Evolutionary conservation across 2,797 vertebrate genomes (phyloP), one percentile per base, ranked within the genome.

Genomic region (Cossypha caffra): DNA sequence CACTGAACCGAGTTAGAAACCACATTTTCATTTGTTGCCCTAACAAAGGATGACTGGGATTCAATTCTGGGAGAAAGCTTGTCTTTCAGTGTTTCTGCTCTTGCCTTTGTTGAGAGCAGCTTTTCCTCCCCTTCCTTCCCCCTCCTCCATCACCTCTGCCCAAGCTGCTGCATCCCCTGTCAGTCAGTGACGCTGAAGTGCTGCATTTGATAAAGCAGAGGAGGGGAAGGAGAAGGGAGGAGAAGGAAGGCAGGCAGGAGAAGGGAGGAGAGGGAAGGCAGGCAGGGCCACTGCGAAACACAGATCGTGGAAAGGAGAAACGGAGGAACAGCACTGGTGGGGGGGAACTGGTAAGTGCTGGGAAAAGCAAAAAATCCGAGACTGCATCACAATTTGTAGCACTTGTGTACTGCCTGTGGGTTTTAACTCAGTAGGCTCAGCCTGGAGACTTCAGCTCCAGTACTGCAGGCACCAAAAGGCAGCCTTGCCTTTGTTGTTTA

Each of bases 81-180:
- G 2, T 55, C 57, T 85, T 90, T n/a, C 74, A 75, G 40, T 35
- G 55, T 72, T 88, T 75, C 47, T 94, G 85, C 73, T 31, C n/a
- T 43, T 43, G 90, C 58, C 84, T 91, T 63, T 81, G 88, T 72
- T 11, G 6, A 76, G 11, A 66, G 33, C 57, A 95, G 90, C 51
- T 83, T 75, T 83, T 88, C 28, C 33, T 90, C 88, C 82, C 74
- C 79, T 64, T 87, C 76, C 50, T 78, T 71, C 42, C 57, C 29
- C n/a, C 40, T 25, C 12, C 42, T 45, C 63, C 15, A 52, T 61
- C 80, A 71, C 67, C 57, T 74, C 61, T 4, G 12, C 59, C 4
- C 10, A 92, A 92, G 78, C 92, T 89, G 88, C 84, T 71, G 88
- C 92, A 92, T 80, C 15, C 57, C 77, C 77, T 91, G 64, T 94